Percentiles rank a stretch among this genome's conserved stretches.
Conservation (phyloP, 2,113 vertebrate genomes). For the Cisticola juncidis region DNA sequence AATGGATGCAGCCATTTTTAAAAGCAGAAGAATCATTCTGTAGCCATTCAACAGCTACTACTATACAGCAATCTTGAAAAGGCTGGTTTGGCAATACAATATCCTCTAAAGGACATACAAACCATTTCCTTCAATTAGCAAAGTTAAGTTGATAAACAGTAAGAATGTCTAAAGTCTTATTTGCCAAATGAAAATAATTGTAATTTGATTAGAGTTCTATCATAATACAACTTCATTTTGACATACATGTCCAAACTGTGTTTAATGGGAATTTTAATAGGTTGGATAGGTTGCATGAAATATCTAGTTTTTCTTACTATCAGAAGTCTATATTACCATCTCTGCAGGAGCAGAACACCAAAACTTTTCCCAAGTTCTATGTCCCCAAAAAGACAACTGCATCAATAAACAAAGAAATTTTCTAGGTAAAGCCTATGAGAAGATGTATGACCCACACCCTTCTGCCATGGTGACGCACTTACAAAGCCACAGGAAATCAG, state of each 20-base stretch:
- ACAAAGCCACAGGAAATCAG: not conserved
- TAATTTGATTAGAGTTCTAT: constrained; percentile 3
- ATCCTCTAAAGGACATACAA: constrained; percentile 2
- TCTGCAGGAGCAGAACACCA: not conserved
- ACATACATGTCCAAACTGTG: not conserved
- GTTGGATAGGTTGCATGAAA: not conserved
- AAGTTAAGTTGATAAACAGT: constrained; percentile 13
- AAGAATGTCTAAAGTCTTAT: not conserved
- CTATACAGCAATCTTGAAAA: not conserved
- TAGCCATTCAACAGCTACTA: not conserved
- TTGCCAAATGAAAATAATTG: constrained; percentile 3
- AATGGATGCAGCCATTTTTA: not conserved
- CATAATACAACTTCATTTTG: not conserved
- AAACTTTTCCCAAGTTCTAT: not conserved
- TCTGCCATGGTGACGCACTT: not conserved
- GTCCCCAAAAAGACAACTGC: not conserved
- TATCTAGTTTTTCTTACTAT: not conserved
- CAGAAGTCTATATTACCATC: not conserved
- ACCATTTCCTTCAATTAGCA: constrained; percentile 27
- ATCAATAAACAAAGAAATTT: not conserved
- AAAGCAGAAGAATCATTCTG: not conserved
- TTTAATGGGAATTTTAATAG: not conserved
- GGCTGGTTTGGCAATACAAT: not conserved
- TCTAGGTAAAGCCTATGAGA: not conserved
- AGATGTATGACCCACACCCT: not conserved